Conservation (phyloP, 30 jellyfish, hydroid and myxozoan species). For the Hydra vulgaris region DNA sequence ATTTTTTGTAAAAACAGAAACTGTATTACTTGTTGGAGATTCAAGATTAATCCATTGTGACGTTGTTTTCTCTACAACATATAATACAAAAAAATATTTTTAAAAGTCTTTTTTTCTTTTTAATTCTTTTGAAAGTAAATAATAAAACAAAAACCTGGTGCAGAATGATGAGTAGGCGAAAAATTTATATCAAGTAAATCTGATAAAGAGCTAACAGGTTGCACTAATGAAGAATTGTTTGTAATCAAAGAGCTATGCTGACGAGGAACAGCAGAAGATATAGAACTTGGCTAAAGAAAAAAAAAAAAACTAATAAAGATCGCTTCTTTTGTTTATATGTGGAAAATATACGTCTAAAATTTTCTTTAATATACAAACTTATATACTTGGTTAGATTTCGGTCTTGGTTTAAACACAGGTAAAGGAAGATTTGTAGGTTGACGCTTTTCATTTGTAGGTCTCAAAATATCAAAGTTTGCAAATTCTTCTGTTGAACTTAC, state of each 20-base stretch:
- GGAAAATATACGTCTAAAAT: neutral
- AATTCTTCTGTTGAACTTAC: neutral
- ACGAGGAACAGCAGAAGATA: neutral
- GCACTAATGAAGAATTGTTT: neutral
- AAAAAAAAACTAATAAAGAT: neutral
- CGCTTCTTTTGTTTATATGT: neutral
- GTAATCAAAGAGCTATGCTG: neutral
- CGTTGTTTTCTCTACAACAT: slow-evolving; percentile 9
- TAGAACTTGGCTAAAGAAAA: neutral
- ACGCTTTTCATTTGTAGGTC: slow-evolving; percentile 15
- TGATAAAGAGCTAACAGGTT: slow-evolving; percentile 40
- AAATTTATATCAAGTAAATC: slow-evolving; percentile 65
- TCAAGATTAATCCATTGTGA: slow-evolving; percentile 32
- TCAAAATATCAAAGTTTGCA: slow-evolving; percentile 8
- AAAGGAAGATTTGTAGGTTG: neutral
- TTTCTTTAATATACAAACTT: neutral
- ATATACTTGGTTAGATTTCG: slow-evolving; percentile 25
- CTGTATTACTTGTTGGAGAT: neutral
- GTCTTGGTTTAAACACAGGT: slow-evolving; percentile 19
- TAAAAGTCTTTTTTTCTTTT: no score
- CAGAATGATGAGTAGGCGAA: neutral
- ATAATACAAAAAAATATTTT: no score
- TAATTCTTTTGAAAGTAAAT: neutral
- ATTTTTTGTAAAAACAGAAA: neutral
- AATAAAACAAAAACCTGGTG: neutral